A percentile compares a stretch with the other conserved stretches of the same genome.
phyloP scores from a whole-genome alignment of 1,140 invertebrate genomes.

The Mizuhopecten yessoensis region DNA sequence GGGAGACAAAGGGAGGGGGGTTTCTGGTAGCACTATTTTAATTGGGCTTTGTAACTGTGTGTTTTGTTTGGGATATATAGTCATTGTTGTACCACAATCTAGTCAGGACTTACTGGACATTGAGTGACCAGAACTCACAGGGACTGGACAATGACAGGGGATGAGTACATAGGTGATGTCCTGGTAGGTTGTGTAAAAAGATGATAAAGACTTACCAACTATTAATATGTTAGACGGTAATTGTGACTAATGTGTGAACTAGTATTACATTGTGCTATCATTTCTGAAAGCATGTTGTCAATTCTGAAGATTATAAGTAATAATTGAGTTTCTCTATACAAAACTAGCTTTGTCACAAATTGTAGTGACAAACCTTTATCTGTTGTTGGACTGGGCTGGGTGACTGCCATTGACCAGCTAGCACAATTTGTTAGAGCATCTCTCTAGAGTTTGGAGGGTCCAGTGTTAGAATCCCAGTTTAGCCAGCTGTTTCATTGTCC shows the following conservation, averaged over 20 bases:
- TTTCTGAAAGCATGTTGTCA: background rate
- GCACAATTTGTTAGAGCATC: too few relatives aligned
- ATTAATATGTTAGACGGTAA: background rate
- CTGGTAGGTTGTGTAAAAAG: background rate
- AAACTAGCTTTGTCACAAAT: background rate
- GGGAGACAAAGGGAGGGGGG: background rate
- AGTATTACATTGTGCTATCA: background rate
- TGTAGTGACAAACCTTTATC: background rate
- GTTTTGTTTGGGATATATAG: background rate
- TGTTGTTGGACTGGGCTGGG: too few relatives aligned
- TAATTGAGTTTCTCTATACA: background rate
- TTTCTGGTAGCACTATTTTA: background rate
- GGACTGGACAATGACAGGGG: conserved; percentile 1
- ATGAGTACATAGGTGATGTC: background rate
- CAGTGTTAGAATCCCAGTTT: too few relatives aligned
- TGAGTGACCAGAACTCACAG: conserved; percentile 8
- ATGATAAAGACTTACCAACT: too few relatives aligned
- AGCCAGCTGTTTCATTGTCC: too few relatives aligned
- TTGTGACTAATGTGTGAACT: too few relatives aligned
- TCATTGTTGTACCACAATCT: background rate
- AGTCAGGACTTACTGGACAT: background rate
- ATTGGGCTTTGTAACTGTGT: background rate
- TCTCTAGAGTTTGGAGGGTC: too few relatives aligned
- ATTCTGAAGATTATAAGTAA: too few relatives aligned
- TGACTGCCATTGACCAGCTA: too few relatives aligned